Evolutionary conservation across 2,113 vertebrate species (phyloP), one percentile per base, ranked within the genome.

Genomic region (Zosterops lateralis): DNA sequence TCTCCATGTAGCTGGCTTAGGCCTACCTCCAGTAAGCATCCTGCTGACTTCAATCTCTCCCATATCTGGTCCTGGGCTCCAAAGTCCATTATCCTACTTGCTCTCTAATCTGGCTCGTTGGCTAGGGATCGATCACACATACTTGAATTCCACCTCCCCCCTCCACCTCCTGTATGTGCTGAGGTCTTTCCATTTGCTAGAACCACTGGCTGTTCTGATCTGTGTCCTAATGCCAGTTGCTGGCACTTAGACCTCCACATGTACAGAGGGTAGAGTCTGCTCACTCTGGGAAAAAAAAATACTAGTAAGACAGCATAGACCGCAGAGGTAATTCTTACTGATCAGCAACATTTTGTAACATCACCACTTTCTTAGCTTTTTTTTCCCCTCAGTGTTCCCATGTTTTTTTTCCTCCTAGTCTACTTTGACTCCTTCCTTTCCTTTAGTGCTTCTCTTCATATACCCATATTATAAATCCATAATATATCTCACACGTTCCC

Each of bases 51-150:
- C 0, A 0, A 7, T 22, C 58, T 42, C 22, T 78, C 25, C 24
- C 1, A 0, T 7, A 31, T 12, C 25, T 51, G 36, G 21, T 58
- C 48, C 53, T 6, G 9, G 28, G 36, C 38, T 50, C 62, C 16
- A 38, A 47, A 58, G 48, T 21, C 38, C 48, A 11, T 53, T 72
- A 53, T 25, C 53, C 7, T 38, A 7, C 22, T 65, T 2, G 3
- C 32, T 38, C 2, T 1, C 16, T 32, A 14, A 17, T 5, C 9
- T 24, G 34, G 16, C 32, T 79, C 1, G 0, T 20, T 50, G 0
- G 0, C 5, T 15, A 18, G 42, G 1, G 14, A 12, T 54, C 18
- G 12, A 12, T 54, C 18, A 1, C 18, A 3, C 40, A 7, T 3
- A 1, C 12, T 9, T 53, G 10, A 12, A 4, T 47, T 45, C 62